phyloP scores from a whole-genome alignment of 2,888 invertebrate species.

The Idaea dimidiata region DNA sequence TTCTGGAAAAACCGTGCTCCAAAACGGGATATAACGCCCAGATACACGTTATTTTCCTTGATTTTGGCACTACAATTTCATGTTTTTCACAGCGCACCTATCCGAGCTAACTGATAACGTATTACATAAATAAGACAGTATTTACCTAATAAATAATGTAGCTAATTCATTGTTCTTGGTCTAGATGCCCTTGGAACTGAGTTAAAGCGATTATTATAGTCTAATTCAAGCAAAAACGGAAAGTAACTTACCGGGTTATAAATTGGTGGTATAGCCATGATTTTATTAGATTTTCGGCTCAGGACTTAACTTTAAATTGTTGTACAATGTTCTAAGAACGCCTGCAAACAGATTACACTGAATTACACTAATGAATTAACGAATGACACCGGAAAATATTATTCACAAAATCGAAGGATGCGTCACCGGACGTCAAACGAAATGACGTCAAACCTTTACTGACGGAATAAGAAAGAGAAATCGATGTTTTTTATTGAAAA shows the following conservation, averaged over 20 bases:
- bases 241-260: conserved; percentile 65
- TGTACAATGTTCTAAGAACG: conserved; percentile 21
- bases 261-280: conserved; percentile 62
- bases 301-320: conserved; percentile 13
- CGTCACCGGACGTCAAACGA: conserved; percentile 65
- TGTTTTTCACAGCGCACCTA: conserved; percentile 8
- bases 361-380: conserved; percentile 39
- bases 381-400: conserved; percentile 45
- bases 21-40: neutral
- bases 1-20: neutral
- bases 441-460: conserved; percentile 40
- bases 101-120: conserved; percentile 25
- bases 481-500: neutral
- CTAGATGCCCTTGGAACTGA: conserved; percentile 58
- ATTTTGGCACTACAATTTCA: conserved; percentile 26
- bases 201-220: conserved; percentile 24
- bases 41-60: conserved; percentile 13
- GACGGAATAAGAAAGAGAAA: conserved; percentile 13
- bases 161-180: conserved; percentile 41
- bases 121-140: conserved; percentile 31
- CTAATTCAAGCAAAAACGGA: conserved; percentile 19
- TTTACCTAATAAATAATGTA: conserved; percentile 44
- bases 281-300: conserved; percentile 25
- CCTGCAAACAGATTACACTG: conserved; percentile 26
- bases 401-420: conserved; percentile 45